Percentiles rank a stretch among this genome's conserved stretches.
These are phyloP conservation scores for Eurois occulta DNA, from an alignment of 2,888 invertebrate species.

Conservation along the genomic window DNA sequence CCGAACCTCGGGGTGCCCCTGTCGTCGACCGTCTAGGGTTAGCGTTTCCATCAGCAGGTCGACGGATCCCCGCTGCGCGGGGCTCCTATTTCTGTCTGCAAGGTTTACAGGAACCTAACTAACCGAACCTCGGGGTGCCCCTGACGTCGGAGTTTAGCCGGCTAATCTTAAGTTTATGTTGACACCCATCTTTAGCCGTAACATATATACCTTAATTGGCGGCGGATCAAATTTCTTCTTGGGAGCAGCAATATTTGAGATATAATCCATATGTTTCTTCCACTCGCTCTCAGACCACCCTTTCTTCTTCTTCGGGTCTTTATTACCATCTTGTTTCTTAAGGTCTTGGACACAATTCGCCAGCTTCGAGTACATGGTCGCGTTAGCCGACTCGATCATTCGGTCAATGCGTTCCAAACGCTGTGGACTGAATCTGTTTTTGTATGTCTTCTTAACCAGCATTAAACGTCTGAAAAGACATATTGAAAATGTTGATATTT, in stretches of 20 bases:
- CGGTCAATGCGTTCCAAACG: slow-evolving; percentile 81
- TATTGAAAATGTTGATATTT: neutral
- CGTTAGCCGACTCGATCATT: slow-evolving; percentile 83
- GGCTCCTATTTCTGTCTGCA: too few relatives aligned
- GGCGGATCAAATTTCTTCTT: slow-evolving; percentile 75
- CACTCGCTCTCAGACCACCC: slow-evolving; percentile 86
- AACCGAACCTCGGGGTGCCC: too few relatives aligned
- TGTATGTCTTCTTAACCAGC: slow-evolving; percentile 78
- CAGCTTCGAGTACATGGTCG: slow-evolving; percentile 82
- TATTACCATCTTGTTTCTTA: slow-evolving; percentile 78
- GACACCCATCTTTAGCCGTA: too few relatives aligned
- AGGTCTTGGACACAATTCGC: slow-evolving; percentile 83
- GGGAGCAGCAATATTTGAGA: slow-evolving; percentile 80
- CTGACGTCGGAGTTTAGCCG: too few relatives aligned
- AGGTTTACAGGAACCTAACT: too few relatives aligned
- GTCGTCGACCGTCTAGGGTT: too few relatives aligned
- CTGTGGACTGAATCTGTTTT: slow-evolving; percentile 76
- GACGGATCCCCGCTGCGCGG: too few relatives aligned
- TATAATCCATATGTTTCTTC: slow-evolving; percentile 88
- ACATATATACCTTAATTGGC: slow-evolving; percentile 73
- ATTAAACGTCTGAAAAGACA: slow-evolving; percentile 76
- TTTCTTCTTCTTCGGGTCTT: slow-evolving; percentile 81
- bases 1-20: too few relatives aligned
- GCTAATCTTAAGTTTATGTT: too few relatives aligned
- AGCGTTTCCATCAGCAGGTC: too few relatives aligned